A percentile compares a stretch with the other conserved stretches of the same genome.
These are phyloP conservation scores for Tachysurus fulvidraco DNA, from an alignment of 2,113 vertebrate genomes.

Conservation along the genomic window DNA sequence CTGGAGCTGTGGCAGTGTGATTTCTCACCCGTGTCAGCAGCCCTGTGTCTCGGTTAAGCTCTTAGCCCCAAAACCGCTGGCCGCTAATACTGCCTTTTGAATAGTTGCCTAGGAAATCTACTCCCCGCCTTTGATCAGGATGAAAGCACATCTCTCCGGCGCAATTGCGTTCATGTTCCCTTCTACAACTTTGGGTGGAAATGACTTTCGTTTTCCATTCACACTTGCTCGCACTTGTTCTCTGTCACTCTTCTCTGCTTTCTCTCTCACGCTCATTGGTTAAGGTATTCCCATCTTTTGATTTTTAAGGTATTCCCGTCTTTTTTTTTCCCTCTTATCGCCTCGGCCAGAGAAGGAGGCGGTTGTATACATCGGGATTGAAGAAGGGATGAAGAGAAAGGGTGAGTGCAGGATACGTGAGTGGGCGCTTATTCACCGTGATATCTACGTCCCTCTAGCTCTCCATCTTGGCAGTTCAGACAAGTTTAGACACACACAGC, in stretches of 20 bases:
- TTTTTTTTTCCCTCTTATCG: constrained; percentile 39
- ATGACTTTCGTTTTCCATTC: constrained; percentile 49
- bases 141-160: constrained; percentile 44
- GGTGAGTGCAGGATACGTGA: constrained; percentile 45
- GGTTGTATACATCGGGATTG: constrained; percentile 40
- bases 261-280: constrained; percentile 38
- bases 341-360: constrained; percentile 41
- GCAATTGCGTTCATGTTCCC: constrained; percentile 52
- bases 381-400: constrained; percentile 40
- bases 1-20: constrained; percentile 39
- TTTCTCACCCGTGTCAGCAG: constrained; percentile 38
- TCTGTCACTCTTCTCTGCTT: constrained; percentile 51
- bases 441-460: constrained; percentile 33
- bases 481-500: constrained; percentile 34
- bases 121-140: constrained; percentile 43
- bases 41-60: constrained; percentile 39
- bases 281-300: constrained; percentile 61
- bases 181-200: constrained; percentile 57
- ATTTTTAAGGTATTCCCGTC: constrained; percentile 62
- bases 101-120: constrained; percentile 53
- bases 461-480: constrained; percentile 32
- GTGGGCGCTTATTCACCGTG: constrained; percentile 35
- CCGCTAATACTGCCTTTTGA: constrained; percentile 50
- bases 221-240: constrained; percentile 39
- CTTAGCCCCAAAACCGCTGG: constrained; percentile 22